Evolutionary conservation across 2,797 vertebrate species (phyloP).

Genomic region (Loris lydekkerianus): DNA sequence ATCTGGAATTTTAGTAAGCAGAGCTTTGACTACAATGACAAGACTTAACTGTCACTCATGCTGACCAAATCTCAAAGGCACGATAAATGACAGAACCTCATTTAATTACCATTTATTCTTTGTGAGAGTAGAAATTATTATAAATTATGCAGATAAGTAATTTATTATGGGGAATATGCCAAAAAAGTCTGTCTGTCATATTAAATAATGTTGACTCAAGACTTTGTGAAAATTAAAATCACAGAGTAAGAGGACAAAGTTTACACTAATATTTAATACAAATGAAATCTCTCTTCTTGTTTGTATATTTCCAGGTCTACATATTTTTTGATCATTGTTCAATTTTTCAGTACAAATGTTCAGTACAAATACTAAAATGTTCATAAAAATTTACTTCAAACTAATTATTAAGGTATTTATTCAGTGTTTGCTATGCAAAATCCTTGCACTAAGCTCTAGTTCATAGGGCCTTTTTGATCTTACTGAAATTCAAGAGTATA

Average conservation of each 20-base stretch:
- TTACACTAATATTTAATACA: slow-evolving; percentile 9
- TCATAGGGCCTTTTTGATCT: neutral
- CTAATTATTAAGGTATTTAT: neutral
- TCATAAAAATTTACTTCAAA: slow-evolving; percentile 5
- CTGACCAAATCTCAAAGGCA: slow-evolving; percentile 83
- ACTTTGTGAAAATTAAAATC: slow-evolving; percentile 70
- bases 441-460: neutral
- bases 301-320: neutral
- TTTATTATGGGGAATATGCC: slow-evolving; percentile 32
- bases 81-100: slow-evolving; percentile 71
- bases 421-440: neutral
- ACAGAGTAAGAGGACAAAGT: slow-evolving; percentile 26
- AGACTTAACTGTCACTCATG: slow-evolving; percentile 75
- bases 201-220: slow-evolving; percentile 71
- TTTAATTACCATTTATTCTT: slow-evolving; percentile 85
- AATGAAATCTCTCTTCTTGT: slow-evolving; percentile 49
- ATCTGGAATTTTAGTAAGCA: slow-evolving; percentile 75
- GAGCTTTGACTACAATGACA: slow-evolving; percentile 61
- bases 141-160: slow-evolving; percentile 68
- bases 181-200: slow-evolving; percentile 51
- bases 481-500: neutral
- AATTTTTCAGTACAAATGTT: neutral
- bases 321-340: neutral
- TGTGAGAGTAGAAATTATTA: slow-evolving; percentile 65
- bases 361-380: neutral